Percentiles rank a stretch among this genome's conserved stretches.
Evolutionary conservation across 2,888 invertebrate species (phyloP).

Genomic region (Eledone cirrhosa): DNA sequence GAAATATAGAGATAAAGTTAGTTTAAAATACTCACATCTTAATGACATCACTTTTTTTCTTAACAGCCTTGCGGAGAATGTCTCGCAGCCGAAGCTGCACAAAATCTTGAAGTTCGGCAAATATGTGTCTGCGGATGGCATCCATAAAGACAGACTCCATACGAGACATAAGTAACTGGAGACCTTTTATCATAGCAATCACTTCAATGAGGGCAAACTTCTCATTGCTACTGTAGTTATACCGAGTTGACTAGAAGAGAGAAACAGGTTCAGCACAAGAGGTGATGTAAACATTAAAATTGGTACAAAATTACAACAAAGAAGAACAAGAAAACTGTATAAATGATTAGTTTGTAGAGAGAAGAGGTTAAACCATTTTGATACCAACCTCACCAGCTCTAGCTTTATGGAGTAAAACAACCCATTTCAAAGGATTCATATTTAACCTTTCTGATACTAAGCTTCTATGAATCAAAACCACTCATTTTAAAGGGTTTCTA

Average conservation of each 20-base stretch:
- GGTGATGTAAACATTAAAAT: too few relatives aligned
- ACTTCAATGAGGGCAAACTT: conserved; percentile 98
- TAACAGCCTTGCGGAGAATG: conserved; percentile 93
- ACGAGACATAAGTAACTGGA: conserved; percentile 89
- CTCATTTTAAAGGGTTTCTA: too few relatives aligned
- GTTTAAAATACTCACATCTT: conserved; percentile 53
- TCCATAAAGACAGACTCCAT: conserved; percentile 97
- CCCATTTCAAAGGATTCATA: too few relatives aligned
- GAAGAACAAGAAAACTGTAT: too few relatives aligned
- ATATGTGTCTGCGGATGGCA: conserved; percentile 89
- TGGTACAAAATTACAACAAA: too few relatives aligned
- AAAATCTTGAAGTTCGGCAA: conserved; percentile 96
- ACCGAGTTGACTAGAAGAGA: conserved; percentile 83
- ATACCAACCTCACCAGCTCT: too few relatives aligned
- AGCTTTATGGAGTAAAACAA: too few relatives aligned
- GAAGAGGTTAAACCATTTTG: too few relatives aligned
- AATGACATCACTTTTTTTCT: conserved; percentile 96
- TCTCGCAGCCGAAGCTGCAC: conserved; percentile 89
- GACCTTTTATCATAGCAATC: conserved; percentile 98
- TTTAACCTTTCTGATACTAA: too few relatives aligned
- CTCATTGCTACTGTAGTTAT: conserved; percentile 96
- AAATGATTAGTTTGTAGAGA: too few relatives aligned
- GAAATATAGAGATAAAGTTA: background rate
- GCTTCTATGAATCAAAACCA: too few relatives aligned
- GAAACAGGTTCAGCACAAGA: too few relatives aligned